Base-by-base conservation (phyloP, 2,113 vertebrate species). In the Cebus imitator region DNA sequence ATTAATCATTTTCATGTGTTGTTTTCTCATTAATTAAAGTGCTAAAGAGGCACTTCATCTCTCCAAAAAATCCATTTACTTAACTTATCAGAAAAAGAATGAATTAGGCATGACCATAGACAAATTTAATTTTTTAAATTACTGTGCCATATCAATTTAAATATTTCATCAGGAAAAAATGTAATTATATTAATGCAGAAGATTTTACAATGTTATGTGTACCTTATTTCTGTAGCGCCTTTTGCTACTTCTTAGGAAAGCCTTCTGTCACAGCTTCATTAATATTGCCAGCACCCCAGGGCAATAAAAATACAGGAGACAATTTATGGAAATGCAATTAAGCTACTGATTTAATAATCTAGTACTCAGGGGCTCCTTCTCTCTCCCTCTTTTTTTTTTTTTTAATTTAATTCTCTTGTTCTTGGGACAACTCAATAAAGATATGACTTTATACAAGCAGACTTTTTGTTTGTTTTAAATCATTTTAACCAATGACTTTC, bases 311-410 rank as follows among this genome's bases (percentile, higher is more conserved):
- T 85, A 92, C 40, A 87, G 50, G 68, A 95, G 45, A 82, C n/a
- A 61, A 87, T 57, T 92, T 85, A 94, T 88, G 23, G 20, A 90
- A 75, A 79, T 90, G 57, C 35, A 88, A 45, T 92, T 94, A 90
- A 96, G 57, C 17, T 58, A 90, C 52, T 87, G 20, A 92, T 92
- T 96, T 92, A 97, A 94, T 95, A 97, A 91, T 55, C 43, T 10
- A 92, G 20, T 61, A 87, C 72, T 85, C 80, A 87, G 57, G 6
- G 8, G 66, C 66, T 68, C 32, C 0, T 35, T 68, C 16, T 68
- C 32, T 68, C 6, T 18, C 8, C 35, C 58, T 27, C 25, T 70
- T 37, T 73, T 35, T 57, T 8, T 30, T 16, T 66, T 68, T 17
- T 18, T 14, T 43, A 17, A 37, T 37, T 79, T 79, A 25, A 82